Conservation (phyloP, 92 coral and sea anemone species). For the Palythoa caribaeorum region DNA sequence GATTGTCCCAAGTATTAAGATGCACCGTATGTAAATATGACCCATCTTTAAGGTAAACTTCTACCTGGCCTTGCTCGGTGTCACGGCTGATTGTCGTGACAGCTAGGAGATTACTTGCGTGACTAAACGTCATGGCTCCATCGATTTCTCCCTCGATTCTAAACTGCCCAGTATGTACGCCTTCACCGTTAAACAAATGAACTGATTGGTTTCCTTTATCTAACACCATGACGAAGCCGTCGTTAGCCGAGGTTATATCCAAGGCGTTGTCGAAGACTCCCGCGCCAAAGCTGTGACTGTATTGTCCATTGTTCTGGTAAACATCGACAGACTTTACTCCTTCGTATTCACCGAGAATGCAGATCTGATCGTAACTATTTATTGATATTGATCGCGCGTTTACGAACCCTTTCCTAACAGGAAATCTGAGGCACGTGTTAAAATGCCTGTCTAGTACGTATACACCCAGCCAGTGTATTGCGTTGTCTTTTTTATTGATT, state of each 20-base stretch:
- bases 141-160: conserved; percentile 10
- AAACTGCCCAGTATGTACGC: conserved; percentile 12
- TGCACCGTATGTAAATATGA: conserved; percentile 21
- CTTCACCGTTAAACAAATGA: conserved; percentile 16
- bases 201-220: conserved; percentile 26
- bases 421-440: conserved; percentile 3
- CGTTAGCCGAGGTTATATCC: not conserved
- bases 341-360: conserved; percentile 25
- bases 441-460: conserved; percentile 1
- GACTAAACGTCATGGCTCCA: conserved; percentile 28
- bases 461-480: conserved; percentile 2
- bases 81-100: conserved; percentile 31
- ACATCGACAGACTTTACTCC: conserved; percentile 15
- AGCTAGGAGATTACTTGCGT: conserved; percentile 24
- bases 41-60: conserved; percentile 28
- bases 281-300: conserved; percentile 22
- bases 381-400: conserved; percentile 6
- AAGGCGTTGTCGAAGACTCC: conserved; percentile 6
- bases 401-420: conserved; percentile 12
- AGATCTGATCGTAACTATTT: conserved; percentile 32
- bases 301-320: conserved; percentile 13
- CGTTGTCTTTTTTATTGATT: not conserved
- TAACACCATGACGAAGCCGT: conserved; percentile 13
- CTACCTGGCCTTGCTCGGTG: conserved; percentile 43
- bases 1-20: conserved; percentile 36